Evolutionary conservation across 2,888 invertebrate genomes (phyloP).

Genomic region (Mylabris sibirica): DNA sequence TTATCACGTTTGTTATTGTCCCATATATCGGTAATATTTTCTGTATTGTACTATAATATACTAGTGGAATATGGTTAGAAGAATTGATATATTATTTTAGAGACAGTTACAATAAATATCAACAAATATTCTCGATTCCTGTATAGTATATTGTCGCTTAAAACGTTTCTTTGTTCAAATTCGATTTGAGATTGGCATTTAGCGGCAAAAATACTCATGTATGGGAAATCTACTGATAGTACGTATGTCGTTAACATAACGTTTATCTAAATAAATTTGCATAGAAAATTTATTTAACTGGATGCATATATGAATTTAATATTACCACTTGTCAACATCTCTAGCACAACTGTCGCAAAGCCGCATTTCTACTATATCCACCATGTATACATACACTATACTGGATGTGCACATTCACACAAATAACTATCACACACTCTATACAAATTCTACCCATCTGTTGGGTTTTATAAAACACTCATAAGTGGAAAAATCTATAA

Average conservation of each 20-base stretch:
- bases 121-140: conserved; percentile 1
- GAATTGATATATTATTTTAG: neutral
- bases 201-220: no score
- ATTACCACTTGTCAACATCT: conserved; percentile 14
- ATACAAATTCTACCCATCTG: neutral
- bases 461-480: neutral
- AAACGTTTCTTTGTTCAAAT: conserved; percentile 2
- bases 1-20: conserved; percentile 12
- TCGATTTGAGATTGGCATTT: neutral
- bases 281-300: conserved; percentile 12
- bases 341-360: conserved; percentile 4
- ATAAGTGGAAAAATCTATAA: neutral
- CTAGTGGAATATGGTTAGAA: no score
- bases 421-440: neutral
- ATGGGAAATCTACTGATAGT: neutral
- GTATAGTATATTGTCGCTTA: neutral
- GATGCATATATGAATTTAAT: conserved; percentile 12
- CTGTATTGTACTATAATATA: neutral
- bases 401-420: neutral
- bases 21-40: conserved; percentile 7
- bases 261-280: conserved; percentile 14
- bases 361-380: conserved; percentile 5
- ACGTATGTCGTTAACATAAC: neutral
- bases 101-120: conserved; percentile 2
- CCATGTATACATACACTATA: neutral